Base-by-base conservation (phyloP, 2,888 invertebrate genomes). In the Liposcelis brunnea region DNA sequence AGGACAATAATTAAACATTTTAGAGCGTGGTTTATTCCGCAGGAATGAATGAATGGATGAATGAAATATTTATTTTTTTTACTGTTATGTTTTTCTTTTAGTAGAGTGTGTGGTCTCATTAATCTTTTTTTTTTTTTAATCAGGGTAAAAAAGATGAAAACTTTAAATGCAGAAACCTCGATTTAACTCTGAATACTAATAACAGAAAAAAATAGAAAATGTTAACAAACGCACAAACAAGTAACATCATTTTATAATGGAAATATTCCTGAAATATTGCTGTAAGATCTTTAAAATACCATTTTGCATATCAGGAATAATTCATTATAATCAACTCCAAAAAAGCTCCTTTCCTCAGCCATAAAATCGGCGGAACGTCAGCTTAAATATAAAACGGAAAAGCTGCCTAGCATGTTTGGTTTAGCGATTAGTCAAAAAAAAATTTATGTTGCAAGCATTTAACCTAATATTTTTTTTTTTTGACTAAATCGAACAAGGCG, bases 201-300 rank as follows among this genome's bases (percentile, higher is more conserved):
- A 6, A 6, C 8, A 26, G 8, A 26, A 26, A 26, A 26, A 6
- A 26, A 26, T 26, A 8, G 26, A 45, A 8, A 26, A 26, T 42
- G 12, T 45, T n/a, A 45, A 49, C 49, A 47, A 44, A 47, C 50
- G 40, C 48, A 42, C 36, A 21, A 36, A 33, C 43, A 32, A 14
- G 42, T 35, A 40, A 43, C 52, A 42, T 49, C 45, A 48, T 48
- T 50, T 46, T 49, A 53, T 51, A 52, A 49, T 51, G 52, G 51
- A 53, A 47, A 52, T 48, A 52, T 52, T 49, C 49, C n/a, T n/a
- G n/a, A n/a, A n/a, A n/a, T n/a, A n/a, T n/a, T n/a, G n/a, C n/a
- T n/a, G n/a, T n/a, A n/a, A n/a, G n/a, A n/a, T n/a, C n/a, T 49
- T 49, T 50, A 49, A 52, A 43, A 48, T 40, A 50, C 50, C 49